Conservation (phyloP, 1,140 invertebrate species). For the Neodiprion virginianus region DNA sequence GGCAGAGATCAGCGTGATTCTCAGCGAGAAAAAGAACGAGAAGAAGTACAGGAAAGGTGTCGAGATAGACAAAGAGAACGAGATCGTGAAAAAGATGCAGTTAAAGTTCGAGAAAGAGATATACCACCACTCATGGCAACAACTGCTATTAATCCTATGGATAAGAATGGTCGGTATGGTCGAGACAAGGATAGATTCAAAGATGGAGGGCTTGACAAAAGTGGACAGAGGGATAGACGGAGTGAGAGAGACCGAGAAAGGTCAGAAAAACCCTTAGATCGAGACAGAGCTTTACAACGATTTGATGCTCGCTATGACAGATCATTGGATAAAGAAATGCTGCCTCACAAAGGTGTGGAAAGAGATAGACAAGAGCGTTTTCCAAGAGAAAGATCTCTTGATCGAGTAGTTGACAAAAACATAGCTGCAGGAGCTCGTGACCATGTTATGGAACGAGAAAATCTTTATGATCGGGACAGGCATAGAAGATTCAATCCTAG, state of each 20-base stretch:
- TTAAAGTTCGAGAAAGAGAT: slow-evolving; percentile 35
- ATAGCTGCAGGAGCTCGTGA: slow-evolving; percentile 26
- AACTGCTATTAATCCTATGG: slow-evolving; percentile 24
- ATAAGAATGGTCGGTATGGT: slow-evolving; percentile 43
- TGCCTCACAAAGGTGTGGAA: slow-evolving; percentile 40
- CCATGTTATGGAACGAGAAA: slow-evolving; percentile 38
- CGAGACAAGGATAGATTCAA: slow-evolving; percentile 50
- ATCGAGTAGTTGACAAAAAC: slow-evolving; percentile 45
- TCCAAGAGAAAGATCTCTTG: slow-evolving; percentile 46
- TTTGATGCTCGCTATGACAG: slow-evolving; percentile 50
- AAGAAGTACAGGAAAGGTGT: slow-evolving; percentile 50
- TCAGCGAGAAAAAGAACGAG: slow-evolving; percentile 55
- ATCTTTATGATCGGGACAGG: slow-evolving; percentile 51
- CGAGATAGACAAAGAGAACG: slow-evolving; percentile 43
- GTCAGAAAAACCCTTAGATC: slow-evolving; percentile 44
- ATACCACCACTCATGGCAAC: slow-evolving; percentile 24
- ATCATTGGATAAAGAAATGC: slow-evolving; percentile 42
- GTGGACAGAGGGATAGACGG: slow-evolving; percentile 46
- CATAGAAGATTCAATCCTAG: slow-evolving; percentile 48
- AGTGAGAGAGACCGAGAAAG: slow-evolving; percentile 50
- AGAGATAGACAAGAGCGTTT: slow-evolving; percentile 48
- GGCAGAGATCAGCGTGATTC: slow-evolving; percentile 51
- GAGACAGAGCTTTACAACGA: slow-evolving; percentile 34
- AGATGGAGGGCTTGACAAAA: slow-evolving; percentile 42
- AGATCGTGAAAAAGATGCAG: slow-evolving; percentile 36